Conservation (phyloP, 2,888 invertebrate species). For the Blera fallax region DNA sequence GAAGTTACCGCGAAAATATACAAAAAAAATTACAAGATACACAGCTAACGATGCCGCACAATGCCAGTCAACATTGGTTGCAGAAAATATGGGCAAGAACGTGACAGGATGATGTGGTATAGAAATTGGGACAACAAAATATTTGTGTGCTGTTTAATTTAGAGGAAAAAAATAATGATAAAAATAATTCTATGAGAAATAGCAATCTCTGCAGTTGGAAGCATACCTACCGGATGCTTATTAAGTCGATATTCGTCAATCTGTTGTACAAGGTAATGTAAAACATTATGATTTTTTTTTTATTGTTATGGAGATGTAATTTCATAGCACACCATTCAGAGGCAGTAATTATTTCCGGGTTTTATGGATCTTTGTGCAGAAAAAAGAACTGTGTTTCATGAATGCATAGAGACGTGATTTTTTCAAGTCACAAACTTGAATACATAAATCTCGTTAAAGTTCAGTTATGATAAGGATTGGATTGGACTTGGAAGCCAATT, state of each 20-base stretch:
- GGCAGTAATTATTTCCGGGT: not conserved
- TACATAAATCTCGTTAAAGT: not conserved
- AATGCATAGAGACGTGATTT: not conserved
- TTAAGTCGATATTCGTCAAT: not conserved
- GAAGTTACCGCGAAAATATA: conserved; percentile 31
- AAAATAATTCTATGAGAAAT: not conserved
- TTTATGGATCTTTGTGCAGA: no score
- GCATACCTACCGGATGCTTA: not conserved
- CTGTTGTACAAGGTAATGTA: not conserved
- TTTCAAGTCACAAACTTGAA: not conserved
- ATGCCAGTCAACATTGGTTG: no score
- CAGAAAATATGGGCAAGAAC: not conserved
- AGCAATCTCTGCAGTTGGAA: not conserved
- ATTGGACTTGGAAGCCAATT: no score
- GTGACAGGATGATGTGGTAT: not conserved
- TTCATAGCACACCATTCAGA: not conserved
- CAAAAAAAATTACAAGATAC: conserved; percentile 20
- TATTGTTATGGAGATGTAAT: no score
- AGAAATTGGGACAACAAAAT: not conserved
- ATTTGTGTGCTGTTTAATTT: not conserved
- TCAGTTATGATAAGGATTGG: not conserved
- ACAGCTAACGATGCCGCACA: not conserved
- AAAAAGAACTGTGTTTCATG: not conserved
- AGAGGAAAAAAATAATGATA: not conserved
- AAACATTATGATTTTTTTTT: no score